Evolutionary conservation across 2,888 invertebrate species (phyloP).

Genomic region (Epistrophe grossulariae): DNA sequence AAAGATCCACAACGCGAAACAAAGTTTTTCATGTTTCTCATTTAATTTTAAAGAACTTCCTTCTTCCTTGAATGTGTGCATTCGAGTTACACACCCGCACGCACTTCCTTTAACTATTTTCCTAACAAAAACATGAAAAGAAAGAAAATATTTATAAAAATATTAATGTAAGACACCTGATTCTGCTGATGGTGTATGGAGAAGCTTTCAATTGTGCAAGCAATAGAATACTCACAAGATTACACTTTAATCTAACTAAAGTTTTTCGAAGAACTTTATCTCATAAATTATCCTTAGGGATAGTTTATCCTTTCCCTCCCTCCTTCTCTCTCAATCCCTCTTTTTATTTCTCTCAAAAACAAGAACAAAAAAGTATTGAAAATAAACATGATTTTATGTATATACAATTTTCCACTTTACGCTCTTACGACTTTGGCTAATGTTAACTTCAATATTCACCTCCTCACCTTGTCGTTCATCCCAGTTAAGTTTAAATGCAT

Average conservation of each 20-base stretch:
- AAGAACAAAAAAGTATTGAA: neutral
- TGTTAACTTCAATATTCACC: conserved; percentile 51
- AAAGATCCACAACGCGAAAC: neutral
- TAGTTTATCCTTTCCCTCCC: conserved; percentile 4
- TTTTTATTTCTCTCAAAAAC: no score
- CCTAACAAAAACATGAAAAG: neutral
- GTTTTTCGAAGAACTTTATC: conserved; percentile 54
- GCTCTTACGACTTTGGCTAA: conserved; percentile 66
- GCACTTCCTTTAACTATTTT: neutral
- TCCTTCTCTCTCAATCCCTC: neutral
- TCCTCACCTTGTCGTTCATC: neutral
- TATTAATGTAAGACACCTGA: neutral
- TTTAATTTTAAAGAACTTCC: conserved; percentile 9
- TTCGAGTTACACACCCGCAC: neutral
- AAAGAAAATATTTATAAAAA: neutral
- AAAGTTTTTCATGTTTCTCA: neutral
- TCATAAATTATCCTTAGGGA: conserved; percentile 59
- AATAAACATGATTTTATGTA: conserved; percentile 22
- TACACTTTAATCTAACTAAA: conserved; percentile 62
- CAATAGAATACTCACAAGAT: conserved; percentile 66
- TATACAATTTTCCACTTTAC: conserved; percentile 71
- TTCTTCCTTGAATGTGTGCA: neutral
- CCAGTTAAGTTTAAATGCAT: neutral
- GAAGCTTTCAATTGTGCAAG: neutral
- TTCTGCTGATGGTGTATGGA: neutral